Evolutionary conservation across 2,888 invertebrate genomes (phyloP).

Genomic region (Ectemnius cavifrons): DNA sequence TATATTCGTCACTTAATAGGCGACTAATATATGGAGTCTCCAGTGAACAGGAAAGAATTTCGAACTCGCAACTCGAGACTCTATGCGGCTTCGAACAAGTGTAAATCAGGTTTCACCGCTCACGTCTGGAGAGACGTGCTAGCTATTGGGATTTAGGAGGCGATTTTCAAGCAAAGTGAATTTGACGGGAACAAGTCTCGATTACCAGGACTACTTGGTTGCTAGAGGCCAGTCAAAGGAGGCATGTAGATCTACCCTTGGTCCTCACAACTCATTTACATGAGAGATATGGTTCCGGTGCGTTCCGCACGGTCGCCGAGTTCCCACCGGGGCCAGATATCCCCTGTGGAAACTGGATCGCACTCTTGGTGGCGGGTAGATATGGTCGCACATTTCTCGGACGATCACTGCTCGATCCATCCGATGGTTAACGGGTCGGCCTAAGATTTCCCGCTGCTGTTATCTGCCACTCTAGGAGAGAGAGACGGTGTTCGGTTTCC

Average conservation of each 20-base stretch:
- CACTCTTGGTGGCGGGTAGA: slow-evolving; percentile 19
- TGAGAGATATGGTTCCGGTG: slow-evolving; percentile 6
- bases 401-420: slow-evolving; percentile 45
- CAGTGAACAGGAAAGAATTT: not conserved
- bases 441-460: slow-evolving; percentile 46
- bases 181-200: no score
- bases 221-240: not conserved
- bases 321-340: slow-evolving; percentile 41
- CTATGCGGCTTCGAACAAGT: not conserved
- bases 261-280: not conserved
- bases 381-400: slow-evolving; percentile 64
- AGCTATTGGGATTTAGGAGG: slow-evolving; percentile 2
- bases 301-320: slow-evolving; percentile 15
- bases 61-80: not conserved
- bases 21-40: slow-evolving; percentile 4
- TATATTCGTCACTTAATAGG: slow-evolving; percentile 3
- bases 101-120: not conserved
- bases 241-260: not conserved
- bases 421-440: slow-evolving; percentile 67
- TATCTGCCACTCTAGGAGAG: slow-evolving; percentile 57
- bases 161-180: no score
- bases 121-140: not conserved
- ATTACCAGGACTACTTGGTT: not conserved
- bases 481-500: slow-evolving; percentile 62
- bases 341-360: slow-evolving; percentile 44